phyloP scores from a whole-genome alignment of 2,888 invertebrate species.

The Thera britannica region DNA sequence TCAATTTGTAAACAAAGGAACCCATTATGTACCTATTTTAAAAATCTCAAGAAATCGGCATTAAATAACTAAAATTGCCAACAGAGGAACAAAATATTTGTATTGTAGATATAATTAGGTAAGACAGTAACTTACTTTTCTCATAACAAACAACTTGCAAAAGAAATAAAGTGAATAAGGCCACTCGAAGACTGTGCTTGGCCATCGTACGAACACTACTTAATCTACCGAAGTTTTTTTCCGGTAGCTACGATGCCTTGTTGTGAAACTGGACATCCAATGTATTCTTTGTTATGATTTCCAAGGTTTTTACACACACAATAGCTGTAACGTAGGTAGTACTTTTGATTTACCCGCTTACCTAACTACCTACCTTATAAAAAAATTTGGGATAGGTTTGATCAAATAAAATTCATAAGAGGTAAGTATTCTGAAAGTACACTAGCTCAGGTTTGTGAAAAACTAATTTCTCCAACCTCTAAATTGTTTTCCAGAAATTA shows the following conservation, averaged over 20 bases:
- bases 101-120: too few relatives aligned
- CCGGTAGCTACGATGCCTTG: slow-evolving; percentile 11
- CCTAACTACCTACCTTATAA: background rate
- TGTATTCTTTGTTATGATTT: slow-evolving; percentile 23
- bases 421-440: too few relatives aligned
- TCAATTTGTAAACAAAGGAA: too few relatives aligned
- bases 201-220: slow-evolving; percentile 33
- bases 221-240: slow-evolving; percentile 7
- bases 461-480: too few relatives aligned
- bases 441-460: too few relatives aligned
- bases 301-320: slow-evolving; percentile 6
- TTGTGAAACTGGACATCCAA: slow-evolving; percentile 31
- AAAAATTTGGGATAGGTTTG: too few relatives aligned
- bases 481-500: too few relatives aligned
- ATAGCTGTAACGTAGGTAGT: background rate
- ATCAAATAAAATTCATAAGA: too few relatives aligned
- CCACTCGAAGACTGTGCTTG: slow-evolving; percentile 24
- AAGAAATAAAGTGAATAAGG: slow-evolving; percentile 42
- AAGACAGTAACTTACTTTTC: slow-evolving; percentile 59
- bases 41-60: too few relatives aligned
- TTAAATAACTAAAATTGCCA: too few relatives aligned
- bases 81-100: too few relatives aligned
- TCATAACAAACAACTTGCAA: slow-evolving; percentile 55
- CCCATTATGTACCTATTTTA: too few relatives aligned
- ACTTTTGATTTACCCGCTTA: background rate